Evolutionary conservation across 23 tunicate species (phyloP), one percentile per base, ranked within the genome.

Genomic region (Diplosoma virens): DNA sequence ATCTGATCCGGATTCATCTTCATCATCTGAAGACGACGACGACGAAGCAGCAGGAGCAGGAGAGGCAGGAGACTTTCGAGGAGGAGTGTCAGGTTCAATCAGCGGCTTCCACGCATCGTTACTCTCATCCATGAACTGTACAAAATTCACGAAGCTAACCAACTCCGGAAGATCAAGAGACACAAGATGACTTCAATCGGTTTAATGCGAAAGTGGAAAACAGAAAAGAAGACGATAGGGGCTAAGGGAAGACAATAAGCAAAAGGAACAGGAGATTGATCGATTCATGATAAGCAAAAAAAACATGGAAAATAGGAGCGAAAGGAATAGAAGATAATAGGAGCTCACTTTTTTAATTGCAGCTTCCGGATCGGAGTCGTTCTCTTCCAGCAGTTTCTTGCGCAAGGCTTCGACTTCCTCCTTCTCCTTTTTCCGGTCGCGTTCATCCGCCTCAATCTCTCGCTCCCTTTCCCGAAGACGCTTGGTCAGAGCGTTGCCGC

Each of bases 381-480:
- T 81, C 64, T 95, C 99, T 64, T 86, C 86, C 6, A 86, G 30
- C 26, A 95, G 71, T 21, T 81, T 80, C 65, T 95, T 87, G 0
- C 88, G 87, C 11, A 95, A 79, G 30, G 63, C 65, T 31, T 84
- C 96, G 22, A 95, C 77, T 33, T 95, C 99, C 25, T 89, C 99
- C 48, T 84, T 84, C 73, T 95, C 99, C 70, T 95, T 95, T 54
- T 86, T 89, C 5, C 96, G 76, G 41, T 95, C 99, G 63, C 84
- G 73, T 17, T 71, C 81, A 71, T 95, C 99, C 31, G 59, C 26
- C 16, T 86, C 99, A 14, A 48, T 67, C 52, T 95, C 99, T 16
- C 86, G 77, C 27, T 89, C 87, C 34, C 91, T 52, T 23, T 84
- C 90, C 1, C 87, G 63, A 17, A 64, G 75, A 5, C 99, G 85